A percentile compares a stretch with the other conserved stretches of the same genome.
These are phyloP conservation scores for Ictalurus punctatus DNA, from an alignment of 2,113 vertebrate genomes.

Conservation along the genomic window DNA sequence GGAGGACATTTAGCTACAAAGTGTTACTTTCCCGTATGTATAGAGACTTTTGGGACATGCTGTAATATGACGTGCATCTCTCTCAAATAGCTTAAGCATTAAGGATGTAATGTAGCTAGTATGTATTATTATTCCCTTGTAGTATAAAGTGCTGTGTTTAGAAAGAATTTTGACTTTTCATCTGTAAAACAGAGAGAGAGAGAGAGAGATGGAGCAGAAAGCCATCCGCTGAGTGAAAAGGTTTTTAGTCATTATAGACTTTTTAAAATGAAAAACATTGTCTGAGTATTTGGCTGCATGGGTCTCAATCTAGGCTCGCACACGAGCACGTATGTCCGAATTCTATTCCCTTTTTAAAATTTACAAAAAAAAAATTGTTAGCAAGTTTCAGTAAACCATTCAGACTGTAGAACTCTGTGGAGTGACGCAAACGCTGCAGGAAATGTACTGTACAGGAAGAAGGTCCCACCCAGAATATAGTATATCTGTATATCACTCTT, in stretches of 20 bases:
- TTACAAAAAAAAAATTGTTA: too few species aligned
- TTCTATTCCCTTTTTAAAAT: too few species aligned
- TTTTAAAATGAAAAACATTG: neutral
- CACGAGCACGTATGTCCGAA: too few species aligned
- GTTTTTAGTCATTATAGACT: neutral
- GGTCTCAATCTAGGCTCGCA: too few species aligned
- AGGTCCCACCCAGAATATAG: too few species aligned
- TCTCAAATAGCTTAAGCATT: neutral
- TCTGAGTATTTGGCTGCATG: neutral
- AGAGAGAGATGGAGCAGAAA: neutral
- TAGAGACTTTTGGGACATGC: too few species aligned
- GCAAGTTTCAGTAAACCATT: neutral
- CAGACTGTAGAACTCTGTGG: neutral
- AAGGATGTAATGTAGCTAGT: neutral
- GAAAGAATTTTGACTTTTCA: neutral
- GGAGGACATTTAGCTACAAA: too few species aligned
- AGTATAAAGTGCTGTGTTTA: neutral
- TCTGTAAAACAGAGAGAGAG: neutral
- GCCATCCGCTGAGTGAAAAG: neutral
- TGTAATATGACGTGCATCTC: neutral
- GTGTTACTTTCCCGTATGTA: too few species aligned
- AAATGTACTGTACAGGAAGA: neutral
- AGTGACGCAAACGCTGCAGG: neutral
- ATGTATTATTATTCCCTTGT: neutral
- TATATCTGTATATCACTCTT: neutral